Percentiles rank a stretch among this genome's conserved stretches.
Evolutionary conservation across 2,797 vertebrate genomes (phyloP).

Genomic region (Philypnodon macrostomus): DNA sequence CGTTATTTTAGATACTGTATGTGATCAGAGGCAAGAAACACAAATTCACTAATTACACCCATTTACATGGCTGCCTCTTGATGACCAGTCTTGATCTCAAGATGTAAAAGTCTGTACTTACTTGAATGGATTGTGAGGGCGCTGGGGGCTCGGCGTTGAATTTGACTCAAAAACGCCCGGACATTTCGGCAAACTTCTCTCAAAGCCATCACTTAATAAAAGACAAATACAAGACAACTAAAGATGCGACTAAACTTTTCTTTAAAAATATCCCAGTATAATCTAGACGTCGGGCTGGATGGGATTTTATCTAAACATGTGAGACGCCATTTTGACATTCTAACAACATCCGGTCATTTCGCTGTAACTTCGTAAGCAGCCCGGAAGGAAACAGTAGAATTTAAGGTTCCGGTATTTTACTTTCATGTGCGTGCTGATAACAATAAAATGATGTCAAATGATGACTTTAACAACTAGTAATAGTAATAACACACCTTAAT

Average conservation of each 20-base stretch:
- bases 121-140: constrained; percentile 35
- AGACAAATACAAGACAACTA: not conserved
- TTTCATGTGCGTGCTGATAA: too few species aligned
- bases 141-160: constrained; percentile 29
- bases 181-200: constrained; percentile 36
- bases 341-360: constrained; percentile 49
- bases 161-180: constrained; percentile 55
- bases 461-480: too few species aligned
- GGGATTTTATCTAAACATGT: constrained; percentile 27
- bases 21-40: too few species aligned
- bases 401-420: constrained; percentile 24
- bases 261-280: not conserved
- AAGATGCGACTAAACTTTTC: accelerated
- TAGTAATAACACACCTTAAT: too few species aligned
- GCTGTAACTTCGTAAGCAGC: constrained; percentile 5
- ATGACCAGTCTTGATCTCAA: too few species aligned
- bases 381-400: constrained; percentile 29
- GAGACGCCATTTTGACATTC: constrained; percentile 64
- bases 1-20: too few species aligned
- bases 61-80: too few species aligned
- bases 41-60: too few species aligned
- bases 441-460: too few species aligned
- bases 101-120: constrained; percentile 17
- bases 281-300: not conserved
- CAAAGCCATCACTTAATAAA: constrained; percentile 49